phyloP scores from a whole-genome alignment of 2,113 vertebrate genomes.

The Chloropsis hardwickii region DNA sequence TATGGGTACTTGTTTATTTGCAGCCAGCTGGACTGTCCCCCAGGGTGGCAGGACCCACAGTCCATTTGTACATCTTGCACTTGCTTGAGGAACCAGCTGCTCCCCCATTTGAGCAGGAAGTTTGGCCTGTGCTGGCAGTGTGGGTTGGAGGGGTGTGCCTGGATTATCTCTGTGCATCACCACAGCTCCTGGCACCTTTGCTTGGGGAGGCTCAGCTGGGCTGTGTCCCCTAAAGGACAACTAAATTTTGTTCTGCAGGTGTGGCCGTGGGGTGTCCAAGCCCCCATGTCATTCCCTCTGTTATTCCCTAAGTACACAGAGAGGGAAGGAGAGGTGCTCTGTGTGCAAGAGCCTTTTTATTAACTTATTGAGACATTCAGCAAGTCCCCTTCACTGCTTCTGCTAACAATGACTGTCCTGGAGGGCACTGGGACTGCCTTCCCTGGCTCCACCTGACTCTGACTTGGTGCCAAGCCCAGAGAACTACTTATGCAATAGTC shows the following conservation, averaged over 20 bases:
- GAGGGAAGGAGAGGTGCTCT: not conserved
- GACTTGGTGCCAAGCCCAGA: not conserved
- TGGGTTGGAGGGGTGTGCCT: fast-evolving
- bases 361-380: not conserved
- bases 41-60: not conserved
- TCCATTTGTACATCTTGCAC: not conserved
- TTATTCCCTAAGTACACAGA: not conserved
- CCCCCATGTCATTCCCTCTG: too few relatives aligned
- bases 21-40: not conserved
- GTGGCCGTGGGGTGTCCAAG: not conserved
- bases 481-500: not conserved
- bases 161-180: not conserved
- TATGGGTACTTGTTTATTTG: not conserved
- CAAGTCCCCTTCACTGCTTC: not conserved
- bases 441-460: not conserved
- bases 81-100: not conserved
- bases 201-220: not conserved
- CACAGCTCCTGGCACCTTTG: not conserved
- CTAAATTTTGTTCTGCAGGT: not conserved
- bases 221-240: not conserved
- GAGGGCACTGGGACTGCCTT: not conserved
- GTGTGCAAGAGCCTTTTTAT: not conserved
- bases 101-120: not conserved
- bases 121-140: fast-evolving
- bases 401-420: not conserved